Evolutionary conservation across 2,888 invertebrate species (phyloP).

Genomic region (Netelia inedita): DNA sequence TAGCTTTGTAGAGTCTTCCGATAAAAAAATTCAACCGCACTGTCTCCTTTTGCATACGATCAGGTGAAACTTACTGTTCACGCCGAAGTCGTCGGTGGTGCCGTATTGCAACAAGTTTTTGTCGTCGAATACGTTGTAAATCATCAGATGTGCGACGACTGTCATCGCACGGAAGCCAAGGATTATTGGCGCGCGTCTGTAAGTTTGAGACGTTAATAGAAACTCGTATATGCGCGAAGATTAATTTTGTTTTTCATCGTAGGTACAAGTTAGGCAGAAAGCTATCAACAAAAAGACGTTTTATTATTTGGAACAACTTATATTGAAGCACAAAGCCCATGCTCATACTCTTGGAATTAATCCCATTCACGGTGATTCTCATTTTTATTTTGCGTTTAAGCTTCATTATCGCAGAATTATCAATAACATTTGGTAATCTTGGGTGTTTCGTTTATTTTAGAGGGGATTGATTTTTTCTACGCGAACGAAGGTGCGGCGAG

Average conservation of each 20-base stretch:
- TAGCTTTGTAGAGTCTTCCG: too few species aligned
- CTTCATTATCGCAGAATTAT: not conserved
- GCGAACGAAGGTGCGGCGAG: conserved; percentile 95
- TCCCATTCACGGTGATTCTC: conserved; percentile 89
- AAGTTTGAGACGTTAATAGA: conserved; percentile 65
- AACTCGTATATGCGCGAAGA: conserved; percentile 10
- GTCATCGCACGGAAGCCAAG: conserved; percentile 98
- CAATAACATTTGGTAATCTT: not conserved
- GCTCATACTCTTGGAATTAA: conserved; percentile 95
- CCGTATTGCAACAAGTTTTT: conserved; percentile 97
- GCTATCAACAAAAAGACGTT: conserved; percentile 98
- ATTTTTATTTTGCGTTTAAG: not conserved
- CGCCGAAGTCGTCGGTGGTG: conserved; percentile 96
- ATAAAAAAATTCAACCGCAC: not conserved
- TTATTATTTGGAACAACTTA: conserved; percentile 98
- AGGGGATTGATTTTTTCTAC: conserved; percentile 98
- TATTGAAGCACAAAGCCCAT: conserved; percentile 98
- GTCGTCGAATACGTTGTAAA: conserved; percentile 96
- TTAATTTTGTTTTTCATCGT: conserved; percentile 50
- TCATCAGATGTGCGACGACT: conserved; percentile 98
- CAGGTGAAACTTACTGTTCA: conserved; percentile 96
- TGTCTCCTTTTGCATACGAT: not conserved
- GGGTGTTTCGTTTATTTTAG: conserved; percentile 84
- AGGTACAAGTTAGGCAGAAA: conserved; percentile 95
- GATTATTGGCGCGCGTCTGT: conserved; percentile 97